Conservation (phyloP, 2,888 invertebrate genomes). For the Athalia cordata region DNA sequence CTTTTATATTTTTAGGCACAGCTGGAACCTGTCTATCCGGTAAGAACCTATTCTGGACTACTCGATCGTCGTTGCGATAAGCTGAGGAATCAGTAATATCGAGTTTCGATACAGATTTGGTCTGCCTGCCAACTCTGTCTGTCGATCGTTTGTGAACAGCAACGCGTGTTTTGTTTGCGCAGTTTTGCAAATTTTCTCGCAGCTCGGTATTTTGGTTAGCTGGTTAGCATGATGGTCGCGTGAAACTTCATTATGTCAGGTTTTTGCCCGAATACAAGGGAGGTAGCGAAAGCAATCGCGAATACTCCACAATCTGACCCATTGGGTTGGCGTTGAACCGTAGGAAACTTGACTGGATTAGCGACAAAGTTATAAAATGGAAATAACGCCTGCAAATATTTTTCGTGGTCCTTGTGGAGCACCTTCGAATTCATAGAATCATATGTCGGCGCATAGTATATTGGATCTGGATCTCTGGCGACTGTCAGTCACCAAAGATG, state of each 20-base stretch:
- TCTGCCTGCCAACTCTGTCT: no score
- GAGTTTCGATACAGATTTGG: no score
- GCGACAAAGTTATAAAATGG: conserved; percentile 37
- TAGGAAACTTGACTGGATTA: conserved; percentile 40
- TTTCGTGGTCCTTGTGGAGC: conserved; percentile 45
- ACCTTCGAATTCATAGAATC: conserved; percentile 34
- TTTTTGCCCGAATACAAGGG: conserved; percentile 30
- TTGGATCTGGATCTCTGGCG: no score
- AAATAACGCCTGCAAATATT: conserved; percentile 45
- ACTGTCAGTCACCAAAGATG: no score
- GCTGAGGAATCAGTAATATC: no score
- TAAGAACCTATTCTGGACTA: no score
- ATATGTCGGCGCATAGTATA: no score
- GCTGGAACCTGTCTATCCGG: not conserved
- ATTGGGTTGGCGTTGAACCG: conserved; percentile 46
- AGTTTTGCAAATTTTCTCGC: not conserved
- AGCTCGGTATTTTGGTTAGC: not conserved
- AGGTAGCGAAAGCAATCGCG: conserved; percentile 46
- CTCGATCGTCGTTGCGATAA: no score
- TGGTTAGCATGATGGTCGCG: conserved; percentile 23
- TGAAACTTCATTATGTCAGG: conserved; percentile 41
- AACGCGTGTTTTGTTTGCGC: not conserved
- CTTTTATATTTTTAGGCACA: not conserved
- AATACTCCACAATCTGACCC: conserved; percentile 45
- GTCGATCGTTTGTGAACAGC: not conserved